A percentile compares a stretch with the other conserved stretches of the same genome.
phyloP scores from a whole-genome alignment of 2,113 vertebrate species.

The Sturnus vulgaris region DNA sequence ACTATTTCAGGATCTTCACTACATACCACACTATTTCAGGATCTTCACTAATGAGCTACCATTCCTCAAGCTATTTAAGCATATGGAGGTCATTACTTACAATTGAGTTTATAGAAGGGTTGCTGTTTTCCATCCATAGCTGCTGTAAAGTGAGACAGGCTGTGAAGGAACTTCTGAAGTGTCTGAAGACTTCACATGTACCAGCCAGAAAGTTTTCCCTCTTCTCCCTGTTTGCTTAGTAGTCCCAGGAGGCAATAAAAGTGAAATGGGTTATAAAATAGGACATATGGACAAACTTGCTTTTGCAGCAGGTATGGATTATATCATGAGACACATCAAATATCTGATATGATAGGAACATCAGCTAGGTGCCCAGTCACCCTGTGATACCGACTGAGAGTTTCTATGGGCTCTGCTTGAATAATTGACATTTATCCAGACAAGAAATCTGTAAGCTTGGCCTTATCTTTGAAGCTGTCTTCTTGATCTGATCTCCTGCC shows the following conservation, averaged over 20 bases:
- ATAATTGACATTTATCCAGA: neutral
- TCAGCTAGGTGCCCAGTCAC: neutral
- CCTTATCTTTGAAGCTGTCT: neutral
- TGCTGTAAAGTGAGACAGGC: constrained; percentile 23
- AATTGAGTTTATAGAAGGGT: neutral
- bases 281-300: neutral
- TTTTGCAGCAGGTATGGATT: neutral
- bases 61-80: neutral
- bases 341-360: neutral
- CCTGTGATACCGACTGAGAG: neutral
- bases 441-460: neutral
- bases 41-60: neutral
- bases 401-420: neutral
- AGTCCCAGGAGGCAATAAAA: neutral
- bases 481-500: neutral
- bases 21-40: neutral
- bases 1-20: neutral
- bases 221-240: constrained; percentile 1
- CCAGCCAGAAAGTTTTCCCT: neutral
- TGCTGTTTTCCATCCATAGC: constrained; percentile 9
- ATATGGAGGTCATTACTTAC: constrained; percentile 36
- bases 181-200: neutral
- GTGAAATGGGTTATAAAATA: constrained; percentile 9
- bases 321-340: neutral
- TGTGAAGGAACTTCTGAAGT: constrained; percentile 10